Base-by-base conservation (phyloP, 1,140 invertebrate genomes). In the Alviniconcha marisindica region DNA sequence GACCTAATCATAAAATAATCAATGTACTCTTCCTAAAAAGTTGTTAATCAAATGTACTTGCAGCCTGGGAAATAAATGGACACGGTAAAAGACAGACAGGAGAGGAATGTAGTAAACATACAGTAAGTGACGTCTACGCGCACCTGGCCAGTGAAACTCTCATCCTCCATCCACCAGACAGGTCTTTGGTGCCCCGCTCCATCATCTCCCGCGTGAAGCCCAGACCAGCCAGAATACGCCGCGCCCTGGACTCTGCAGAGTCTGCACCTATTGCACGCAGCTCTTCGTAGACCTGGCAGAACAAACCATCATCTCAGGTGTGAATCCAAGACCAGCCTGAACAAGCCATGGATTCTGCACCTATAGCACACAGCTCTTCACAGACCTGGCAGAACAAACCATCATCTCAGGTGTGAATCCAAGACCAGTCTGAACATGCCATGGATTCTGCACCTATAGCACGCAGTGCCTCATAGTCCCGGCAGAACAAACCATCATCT, bases 141-240 rank as follows among this genome's bases (percentile, higher is more conserved):
- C 42, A 93, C 93, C 94, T 92, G 0, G 98, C 99, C 51, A 99
- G 92, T 0, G 98, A 99, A 14, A 99, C 98, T 93, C 98, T 96
- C 98, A 99, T 99, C 89, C 98, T 94, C 98, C 98, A 99, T 73
- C 98, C 99, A 90, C 98, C 98, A 85, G 98, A 99, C 92, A 99
- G 98, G 91, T 98, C 96, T 92, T 98, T 98, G 1, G 98, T 99
- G 0, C 97, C 95, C 83, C 98, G 94, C 90, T 98, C 94, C 94
- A 99, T 98, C 98, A 99, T 99, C 89, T 97, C 95, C 83, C 95
- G 95, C 74, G 96, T 97, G 91, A 99, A 99, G 76, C 99, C 98
- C 60, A 99, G 94, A 97, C 99, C 99, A 86, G 98, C 97, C 28
- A 99, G 93, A 88, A 99, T 99, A 87, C 99, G 94, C 0, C 98